Evolutionary conservation across 2,888 invertebrate species (phyloP).

Genomic region (Caenorhabditis plicata): DNA sequence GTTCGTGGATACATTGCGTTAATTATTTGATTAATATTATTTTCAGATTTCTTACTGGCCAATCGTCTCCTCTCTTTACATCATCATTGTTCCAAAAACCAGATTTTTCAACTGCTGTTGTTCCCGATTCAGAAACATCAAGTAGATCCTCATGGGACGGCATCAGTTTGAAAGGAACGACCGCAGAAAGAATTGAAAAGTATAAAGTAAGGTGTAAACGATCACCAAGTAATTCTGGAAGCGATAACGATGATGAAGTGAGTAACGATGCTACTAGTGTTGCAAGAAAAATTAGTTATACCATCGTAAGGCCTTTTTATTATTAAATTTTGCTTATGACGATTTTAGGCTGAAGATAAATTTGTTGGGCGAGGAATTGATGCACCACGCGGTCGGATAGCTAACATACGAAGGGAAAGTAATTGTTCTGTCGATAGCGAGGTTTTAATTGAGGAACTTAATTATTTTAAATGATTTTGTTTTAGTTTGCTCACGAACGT

Average conservation of each 20-base stretch:
- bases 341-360: conserved; percentile 28
- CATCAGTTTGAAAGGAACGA: conserved; percentile 16
- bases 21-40: too few species aligned
- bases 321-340: neutral
- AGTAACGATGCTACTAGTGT: conserved; percentile 3
- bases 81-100: conserved; percentile 27
- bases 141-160: conserved; percentile 43
- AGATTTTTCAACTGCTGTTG: conserved; percentile 19
- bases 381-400: conserved; percentile 52
- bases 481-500: conserved; percentile 56
- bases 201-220: conserved; percentile 9
- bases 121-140: conserved; percentile 43
- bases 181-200: conserved; percentile 18
- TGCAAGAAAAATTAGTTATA: conserved; percentile 11
- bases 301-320: conserved; percentile 1
- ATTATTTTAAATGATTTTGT: neutral
- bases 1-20: too few species aligned
- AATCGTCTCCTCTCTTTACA: conserved; percentile 33
- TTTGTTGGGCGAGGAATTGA: conserved; percentile 27
- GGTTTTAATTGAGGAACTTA: conserved; percentile 12
- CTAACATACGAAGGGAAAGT: conserved; percentile 60
- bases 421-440: conserved; percentile 52
- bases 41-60: conserved; percentile 18
- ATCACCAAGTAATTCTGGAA: conserved; percentile 6
- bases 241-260: conserved; percentile 8